Conservation (phyloP, 1,140 invertebrate genomes). For the Formica selysi region DNA sequence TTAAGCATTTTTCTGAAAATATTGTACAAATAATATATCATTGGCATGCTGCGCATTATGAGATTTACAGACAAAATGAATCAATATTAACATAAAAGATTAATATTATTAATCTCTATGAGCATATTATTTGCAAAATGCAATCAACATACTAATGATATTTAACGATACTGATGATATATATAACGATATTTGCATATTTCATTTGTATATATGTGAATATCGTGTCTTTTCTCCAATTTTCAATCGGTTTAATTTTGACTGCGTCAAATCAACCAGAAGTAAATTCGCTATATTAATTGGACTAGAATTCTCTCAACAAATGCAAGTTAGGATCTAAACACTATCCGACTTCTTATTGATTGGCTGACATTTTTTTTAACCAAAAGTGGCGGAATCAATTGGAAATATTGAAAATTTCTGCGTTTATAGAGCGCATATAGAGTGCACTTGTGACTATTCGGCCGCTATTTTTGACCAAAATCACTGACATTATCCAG, state of each 20-base stretch:
- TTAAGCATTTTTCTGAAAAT: not conserved
- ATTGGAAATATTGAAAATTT: no score
- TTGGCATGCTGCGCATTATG: not conserved
- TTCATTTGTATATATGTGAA: not conserved
- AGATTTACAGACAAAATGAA: not conserved
- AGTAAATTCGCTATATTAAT: slow-evolving; percentile 53
- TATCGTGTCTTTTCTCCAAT: slow-evolving; percentile 29
- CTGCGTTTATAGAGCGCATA: no score
- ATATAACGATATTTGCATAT: not conserved
- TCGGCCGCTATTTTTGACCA: no score
- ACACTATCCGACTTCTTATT: no score
- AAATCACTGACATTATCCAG: no score
- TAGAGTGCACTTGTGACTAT: no score
- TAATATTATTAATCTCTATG: slow-evolving; percentile 12
- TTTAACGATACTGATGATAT: not conserved
- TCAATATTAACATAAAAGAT: slow-evolving; percentile 1
- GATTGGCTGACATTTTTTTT: no score
- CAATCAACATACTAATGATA: not conserved
- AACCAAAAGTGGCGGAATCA: no score
- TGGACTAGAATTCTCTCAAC: slow-evolving; percentile 50
- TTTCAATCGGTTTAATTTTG: slow-evolving; percentile 27
- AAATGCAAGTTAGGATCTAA: slow-evolving; percentile 42
- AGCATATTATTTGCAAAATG: not conserved
- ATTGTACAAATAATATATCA: not conserved
- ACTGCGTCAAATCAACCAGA: slow-evolving; percentile 4